Conservation (phyloP, 1,140 invertebrate species). For the Nymphalis io region DNA sequence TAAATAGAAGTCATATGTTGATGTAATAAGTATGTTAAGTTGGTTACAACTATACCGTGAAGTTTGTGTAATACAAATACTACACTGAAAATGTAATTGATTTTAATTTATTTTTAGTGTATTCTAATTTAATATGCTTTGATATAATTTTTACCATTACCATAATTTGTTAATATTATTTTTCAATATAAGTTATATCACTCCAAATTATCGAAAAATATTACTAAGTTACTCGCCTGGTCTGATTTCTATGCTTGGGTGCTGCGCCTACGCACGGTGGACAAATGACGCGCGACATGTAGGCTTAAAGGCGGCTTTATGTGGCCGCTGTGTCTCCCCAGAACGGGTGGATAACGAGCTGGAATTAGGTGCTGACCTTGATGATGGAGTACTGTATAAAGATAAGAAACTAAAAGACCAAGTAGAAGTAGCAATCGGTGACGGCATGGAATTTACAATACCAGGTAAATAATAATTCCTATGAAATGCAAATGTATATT, state of each 20-base stretch:
- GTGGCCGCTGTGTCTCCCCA: constrained; percentile 84
- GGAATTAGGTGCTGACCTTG: constrained; percentile 86
- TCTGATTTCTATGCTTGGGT: constrained; percentile 79
- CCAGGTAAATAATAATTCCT: constrained; percentile 83
- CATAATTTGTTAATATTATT: neutral
- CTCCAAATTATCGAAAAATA: neutral
- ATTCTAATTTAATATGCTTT: neutral
- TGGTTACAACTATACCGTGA: neutral
- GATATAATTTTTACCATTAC: neutral
- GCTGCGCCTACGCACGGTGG: constrained; percentile 62
- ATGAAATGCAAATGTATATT: constrained; percentile 5
- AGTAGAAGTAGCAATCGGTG: constrained; percentile 93
- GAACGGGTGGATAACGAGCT: constrained; percentile 83
- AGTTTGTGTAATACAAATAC: neutral
- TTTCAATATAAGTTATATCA: neutral
- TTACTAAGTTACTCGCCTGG: constrained; percentile 52
- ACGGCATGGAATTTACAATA: constrained; percentile 95
- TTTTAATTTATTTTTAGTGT: no score
- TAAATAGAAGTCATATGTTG: constrained; percentile 22
- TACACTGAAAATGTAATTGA: no score
- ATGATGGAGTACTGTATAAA: constrained; percentile 91
- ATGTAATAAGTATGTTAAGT: neutral
- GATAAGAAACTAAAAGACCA: constrained; percentile 94
- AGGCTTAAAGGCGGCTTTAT: constrained; percentile 81
- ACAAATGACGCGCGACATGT: constrained; percentile 55